Evolutionary conservation across 2,113 vertebrate species (phyloP).

Genomic region (Daubentonia madagascariensis): DNA sequence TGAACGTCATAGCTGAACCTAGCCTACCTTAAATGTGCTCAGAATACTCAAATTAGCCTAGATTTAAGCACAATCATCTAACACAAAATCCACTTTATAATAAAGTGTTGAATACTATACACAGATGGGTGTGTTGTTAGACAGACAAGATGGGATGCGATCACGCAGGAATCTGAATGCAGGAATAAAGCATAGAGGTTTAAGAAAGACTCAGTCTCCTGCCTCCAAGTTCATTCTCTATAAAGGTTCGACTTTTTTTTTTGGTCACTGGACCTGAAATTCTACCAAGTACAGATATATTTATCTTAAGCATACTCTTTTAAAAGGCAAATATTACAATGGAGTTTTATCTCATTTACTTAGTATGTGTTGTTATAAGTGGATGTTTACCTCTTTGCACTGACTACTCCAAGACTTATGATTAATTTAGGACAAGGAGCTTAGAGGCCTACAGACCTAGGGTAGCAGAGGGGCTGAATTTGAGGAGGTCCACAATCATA

Average conservation of each 20-base stretch:
- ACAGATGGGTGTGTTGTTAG: neutral
- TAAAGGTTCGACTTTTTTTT: neutral
- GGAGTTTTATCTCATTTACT: neutral
- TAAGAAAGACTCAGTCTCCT: neutral
- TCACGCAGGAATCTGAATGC: neutral
- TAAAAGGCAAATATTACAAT: neutral
- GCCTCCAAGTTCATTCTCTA: neutral
- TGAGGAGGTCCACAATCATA: neutral
- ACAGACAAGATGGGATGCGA: neutral
- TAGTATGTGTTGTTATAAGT: neutral
- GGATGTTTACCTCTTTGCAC: neutral
- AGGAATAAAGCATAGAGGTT: neutral
- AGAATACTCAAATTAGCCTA: neutral
- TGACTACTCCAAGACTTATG: neutral
- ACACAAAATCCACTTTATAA: neutral
- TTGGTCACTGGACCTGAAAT: neutral
- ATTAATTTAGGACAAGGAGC: neutral
- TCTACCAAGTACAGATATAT: neutral
- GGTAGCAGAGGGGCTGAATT: neutral
- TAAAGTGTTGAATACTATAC: neutral
- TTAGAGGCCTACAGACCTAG: neutral
- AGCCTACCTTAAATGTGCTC: neutral
- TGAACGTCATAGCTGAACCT: neutral
- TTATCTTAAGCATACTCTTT: neutral
- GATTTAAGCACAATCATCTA: neutral